Base-by-base conservation (phyloP, 2,113 vertebrate species). In the Indri indri region DNA sequence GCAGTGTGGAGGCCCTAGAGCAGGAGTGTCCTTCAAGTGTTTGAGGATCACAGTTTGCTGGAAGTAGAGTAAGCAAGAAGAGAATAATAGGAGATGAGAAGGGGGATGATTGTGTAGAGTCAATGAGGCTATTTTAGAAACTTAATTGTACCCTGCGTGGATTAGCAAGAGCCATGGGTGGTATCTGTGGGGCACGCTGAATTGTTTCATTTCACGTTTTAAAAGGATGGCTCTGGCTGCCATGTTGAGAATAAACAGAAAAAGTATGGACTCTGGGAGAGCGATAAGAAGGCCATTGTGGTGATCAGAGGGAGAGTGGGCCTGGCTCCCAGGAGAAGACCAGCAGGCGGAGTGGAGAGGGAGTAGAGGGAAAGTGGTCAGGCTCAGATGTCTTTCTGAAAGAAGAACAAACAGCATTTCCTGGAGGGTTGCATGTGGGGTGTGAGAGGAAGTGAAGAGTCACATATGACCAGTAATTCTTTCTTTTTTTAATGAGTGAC, bases 401-500 rank as follows among this genome's bases (percentile, higher is more conserved):
- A 70, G 5, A 6, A 27, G 17, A 76, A 7, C 1, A n/a, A 45
- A 20, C 20, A 52, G 27, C 30, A 66, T 37, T 42, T 77, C 32
- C 27, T 65, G 4, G 3, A 25, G 17, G 4, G 8, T 66, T 22
- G 8, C 5, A 37, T 8, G 7, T 54, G 1, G 0, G 2, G 2
- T 20, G 7, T 83, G 11, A 88, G 5, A 79, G 23, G 42, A 82
- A 90, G 10, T 12, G 34, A 77, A 52, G 22, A 34, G 22, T 40
- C 34, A 40, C 66, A 81, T 16, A 70, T 30, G 45, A 54, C 30
- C 18, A 16, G 2, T 5, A 11, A 18, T 61, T 16, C 18, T 81
- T 52, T 66, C 30, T 63, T 25, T 92, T 14, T 54, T 25, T 47
- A 0, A 1, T 88, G 27, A 50, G 13, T 52, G 1, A 66, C 23